A percentile compares a stretch with the other conserved stretches of the same genome.
These are phyloP conservation scores for Achlya flavicornis DNA, from an alignment of 2,888 invertebrate species.

Conservation along the genomic window DNA sequence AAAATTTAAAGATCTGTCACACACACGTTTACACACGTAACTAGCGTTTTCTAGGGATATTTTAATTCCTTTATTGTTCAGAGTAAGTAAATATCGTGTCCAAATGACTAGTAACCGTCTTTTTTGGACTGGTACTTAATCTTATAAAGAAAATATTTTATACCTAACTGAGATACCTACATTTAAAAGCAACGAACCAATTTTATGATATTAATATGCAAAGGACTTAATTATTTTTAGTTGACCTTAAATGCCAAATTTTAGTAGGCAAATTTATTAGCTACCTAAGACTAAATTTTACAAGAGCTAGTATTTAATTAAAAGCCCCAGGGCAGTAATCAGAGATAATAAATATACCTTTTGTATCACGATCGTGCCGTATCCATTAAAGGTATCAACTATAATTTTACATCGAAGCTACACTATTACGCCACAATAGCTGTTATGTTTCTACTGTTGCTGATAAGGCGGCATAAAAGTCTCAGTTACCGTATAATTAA, in stretches of 20 bases:
- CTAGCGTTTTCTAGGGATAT: too few relatives aligned
- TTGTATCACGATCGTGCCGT: constrained; percentile 29
- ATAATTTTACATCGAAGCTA: constrained; percentile 46
- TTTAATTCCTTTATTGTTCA: too few relatives aligned
- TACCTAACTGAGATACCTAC: too few relatives aligned
- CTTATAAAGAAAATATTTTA: too few relatives aligned
- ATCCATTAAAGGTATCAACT: constrained; percentile 49
- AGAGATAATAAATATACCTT: constrained; percentile 38
- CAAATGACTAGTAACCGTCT: too few relatives aligned
- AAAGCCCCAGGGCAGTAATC: constrained; percentile 35
- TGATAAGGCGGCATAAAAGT: constrained; percentile 60
- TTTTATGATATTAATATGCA: too few relatives aligned
- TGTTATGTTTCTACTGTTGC: constrained; percentile 40
- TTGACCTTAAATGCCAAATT: background rate
- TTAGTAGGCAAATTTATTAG: background rate
- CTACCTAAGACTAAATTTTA: background rate
- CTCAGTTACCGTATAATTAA: constrained; percentile 70
- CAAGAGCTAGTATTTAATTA: constrained; percentile 11
- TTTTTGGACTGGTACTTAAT: too few relatives aligned
- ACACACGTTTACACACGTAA: too few relatives aligned
- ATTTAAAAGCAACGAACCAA: too few relatives aligned
- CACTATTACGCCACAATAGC: constrained; percentile 37
- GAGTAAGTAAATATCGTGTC: too few relatives aligned
- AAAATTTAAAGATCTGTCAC: too few relatives aligned
- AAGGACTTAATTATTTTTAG: background rate